phyloP scores from a whole-genome alignment of 2,797 vertebrate genomes.

The Alauda arvensis region DNA sequence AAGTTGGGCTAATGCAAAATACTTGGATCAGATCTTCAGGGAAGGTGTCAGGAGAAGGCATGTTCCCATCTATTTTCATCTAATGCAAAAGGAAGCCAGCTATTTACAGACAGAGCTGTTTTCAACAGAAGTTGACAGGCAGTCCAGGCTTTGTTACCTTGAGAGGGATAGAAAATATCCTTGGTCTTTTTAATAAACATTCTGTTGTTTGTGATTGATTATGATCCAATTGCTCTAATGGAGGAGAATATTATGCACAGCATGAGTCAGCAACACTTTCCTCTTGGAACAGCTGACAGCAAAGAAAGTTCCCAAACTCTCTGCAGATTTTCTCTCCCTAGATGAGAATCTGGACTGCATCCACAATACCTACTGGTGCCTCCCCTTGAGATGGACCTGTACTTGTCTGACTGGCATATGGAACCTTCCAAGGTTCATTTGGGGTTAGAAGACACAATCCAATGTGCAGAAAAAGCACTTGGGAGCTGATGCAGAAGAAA shows the following conservation, averaged over 20 bases:
- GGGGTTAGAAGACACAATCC: background rate
- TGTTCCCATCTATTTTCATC: background rate
- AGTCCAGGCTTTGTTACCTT: constrained; percentile 38
- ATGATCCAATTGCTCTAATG: constrained; percentile 55
- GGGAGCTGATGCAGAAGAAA: background rate
- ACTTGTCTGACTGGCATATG: background rate
- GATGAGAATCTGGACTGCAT: background rate
- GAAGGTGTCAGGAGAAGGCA: constrained; percentile 26
- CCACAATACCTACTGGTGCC: background rate
- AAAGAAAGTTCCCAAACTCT: constrained; percentile 47
- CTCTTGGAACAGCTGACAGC: constrained; percentile 38
- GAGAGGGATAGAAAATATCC: constrained; percentile 27
- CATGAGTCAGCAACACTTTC: constrained; percentile 61
- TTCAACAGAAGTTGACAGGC: constrained; percentile 5
- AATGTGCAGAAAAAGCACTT: background rate
- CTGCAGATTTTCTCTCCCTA: background rate
- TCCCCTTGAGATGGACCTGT: background rate
- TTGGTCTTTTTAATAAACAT: constrained; percentile 50
- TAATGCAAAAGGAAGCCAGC: background rate
- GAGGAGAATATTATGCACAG: constrained; percentile 48
- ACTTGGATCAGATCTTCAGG: background rate
- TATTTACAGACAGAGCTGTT: constrained; percentile 34
- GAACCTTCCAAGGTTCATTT: background rate
- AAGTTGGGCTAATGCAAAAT: background rate
- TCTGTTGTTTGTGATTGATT: constrained; percentile 48